Conservation (phyloP, 1,140 invertebrate genomes). For the Neodiprion fabricii region DNA sequence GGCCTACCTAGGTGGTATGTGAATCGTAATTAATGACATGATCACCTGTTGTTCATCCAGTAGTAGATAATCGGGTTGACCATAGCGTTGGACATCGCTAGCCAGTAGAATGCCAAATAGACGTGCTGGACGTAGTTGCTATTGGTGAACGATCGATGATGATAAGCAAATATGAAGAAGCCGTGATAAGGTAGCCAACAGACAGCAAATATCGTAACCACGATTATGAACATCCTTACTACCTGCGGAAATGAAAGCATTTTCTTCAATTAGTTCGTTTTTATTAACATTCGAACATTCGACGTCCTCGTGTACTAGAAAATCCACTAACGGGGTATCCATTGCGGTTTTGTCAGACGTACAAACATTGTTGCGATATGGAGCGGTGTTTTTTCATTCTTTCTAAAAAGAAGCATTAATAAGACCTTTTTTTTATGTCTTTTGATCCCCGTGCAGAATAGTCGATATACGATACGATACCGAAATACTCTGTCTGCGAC, state of each 20-base stretch:
- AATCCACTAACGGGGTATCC: not conserved
- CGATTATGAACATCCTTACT: slow-evolving; percentile 84
- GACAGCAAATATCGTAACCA: slow-evolving; percentile 83
- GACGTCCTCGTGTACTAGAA: not conserved
- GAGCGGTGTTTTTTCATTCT: too few relatives aligned
- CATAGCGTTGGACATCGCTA: slow-evolving; percentile 92
- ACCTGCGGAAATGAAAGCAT: slow-evolving; percentile 65
- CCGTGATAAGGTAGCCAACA: slow-evolving; percentile 91
- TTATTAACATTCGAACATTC: not conserved
- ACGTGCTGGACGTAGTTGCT: slow-evolving; percentile 81
- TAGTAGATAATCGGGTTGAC: slow-evolving; percentile 92
- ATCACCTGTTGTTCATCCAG: slow-evolving; percentile 86
- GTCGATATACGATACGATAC: too few relatives aligned
- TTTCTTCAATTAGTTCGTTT: slow-evolving; percentile 18
- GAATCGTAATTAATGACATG: not conserved
- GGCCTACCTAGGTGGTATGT: too few relatives aligned
- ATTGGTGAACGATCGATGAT: slow-evolving; percentile 74
- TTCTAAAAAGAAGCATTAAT: too few relatives aligned
- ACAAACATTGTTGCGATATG: too few relatives aligned
- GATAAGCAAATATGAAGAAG: slow-evolving; percentile 86
- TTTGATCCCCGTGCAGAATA: too few relatives aligned
- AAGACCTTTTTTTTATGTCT: too few relatives aligned
- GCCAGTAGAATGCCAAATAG: slow-evolving; percentile 86
- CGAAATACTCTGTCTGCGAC: too few relatives aligned
- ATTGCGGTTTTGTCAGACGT: too few relatives aligned